A percentile compares a stretch with the other conserved stretches of the same genome.
Conservation (phyloP, 2,888 invertebrate species). For the Lordiphosa fenestrarum region DNA sequence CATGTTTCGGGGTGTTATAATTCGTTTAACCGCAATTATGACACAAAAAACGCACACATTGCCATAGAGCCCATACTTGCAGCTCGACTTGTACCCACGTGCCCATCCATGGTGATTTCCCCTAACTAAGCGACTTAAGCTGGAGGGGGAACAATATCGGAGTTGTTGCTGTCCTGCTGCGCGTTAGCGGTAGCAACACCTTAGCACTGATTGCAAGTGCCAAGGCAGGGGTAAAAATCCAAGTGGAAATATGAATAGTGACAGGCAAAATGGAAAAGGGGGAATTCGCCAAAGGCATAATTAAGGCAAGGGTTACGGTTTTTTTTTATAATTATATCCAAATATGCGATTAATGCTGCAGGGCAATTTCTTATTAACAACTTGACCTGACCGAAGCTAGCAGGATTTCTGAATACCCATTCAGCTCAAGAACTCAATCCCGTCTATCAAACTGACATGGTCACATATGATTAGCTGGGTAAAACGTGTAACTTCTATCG, state of each 20-base stretch:
- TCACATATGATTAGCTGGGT: too few relatives aligned
- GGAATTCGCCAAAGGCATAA: background rate
- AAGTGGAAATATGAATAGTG: slow-evolving; percentile 7
- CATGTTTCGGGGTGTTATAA: slow-evolving; percentile 68
- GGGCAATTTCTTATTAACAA: too few relatives aligned
- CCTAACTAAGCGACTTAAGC: slow-evolving; percentile 19
- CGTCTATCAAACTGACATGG: too few relatives aligned
- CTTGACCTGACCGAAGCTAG: too few relatives aligned
- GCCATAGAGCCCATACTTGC: slow-evolving; percentile 19
- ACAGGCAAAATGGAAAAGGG: background rate
- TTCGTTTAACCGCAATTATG: slow-evolving; percentile 77
- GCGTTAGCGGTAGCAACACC: slow-evolving; percentile 18
- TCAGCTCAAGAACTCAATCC: too few relatives aligned
- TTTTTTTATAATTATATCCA: too few relatives aligned
- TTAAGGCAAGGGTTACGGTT: background rate
- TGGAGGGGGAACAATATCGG: slow-evolving; percentile 16
- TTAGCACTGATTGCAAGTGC: slow-evolving; percentile 41
- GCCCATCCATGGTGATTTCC: slow-evolving; percentile 31
- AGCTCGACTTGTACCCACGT: slow-evolving; percentile 56
- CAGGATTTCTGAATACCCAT: too few relatives aligned
- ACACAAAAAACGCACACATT: slow-evolving; percentile 50
- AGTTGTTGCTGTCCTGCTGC: slow-evolving; percentile 52
- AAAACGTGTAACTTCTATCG: too few relatives aligned
- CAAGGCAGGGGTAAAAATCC: background rate
- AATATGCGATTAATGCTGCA: too few relatives aligned